phyloP scores from a whole-genome alignment of 2,797 vertebrate genomes.

The Buceros bicornis region DNA sequence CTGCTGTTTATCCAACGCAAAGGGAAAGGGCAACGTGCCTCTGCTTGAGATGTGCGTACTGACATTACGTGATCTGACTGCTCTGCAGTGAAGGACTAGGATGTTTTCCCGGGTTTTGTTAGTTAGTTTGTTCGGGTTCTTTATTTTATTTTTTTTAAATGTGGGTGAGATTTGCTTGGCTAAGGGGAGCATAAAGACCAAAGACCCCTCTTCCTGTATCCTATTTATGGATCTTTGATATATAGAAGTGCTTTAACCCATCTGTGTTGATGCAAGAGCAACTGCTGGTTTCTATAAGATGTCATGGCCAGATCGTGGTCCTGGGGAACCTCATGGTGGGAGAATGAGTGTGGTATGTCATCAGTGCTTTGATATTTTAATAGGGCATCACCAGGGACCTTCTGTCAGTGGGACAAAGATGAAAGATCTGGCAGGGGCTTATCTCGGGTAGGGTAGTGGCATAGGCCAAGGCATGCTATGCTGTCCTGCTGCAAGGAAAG shows the following conservation, averaged over 20 bases:
- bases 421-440: slow-evolving; percentile 1
- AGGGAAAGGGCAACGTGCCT: not conserved
- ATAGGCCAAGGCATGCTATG: not conserved
- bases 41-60: not conserved
- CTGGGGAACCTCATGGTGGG: not conserved
- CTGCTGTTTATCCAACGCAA: not conserved
- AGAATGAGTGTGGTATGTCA: not conserved
- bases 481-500: not conserved
- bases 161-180: not conserved
- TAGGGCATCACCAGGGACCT: not conserved
- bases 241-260: not conserved
- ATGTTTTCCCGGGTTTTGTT: not conserved
- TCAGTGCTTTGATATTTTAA: not conserved
- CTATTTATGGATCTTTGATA: not conserved
- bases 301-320: not conserved
- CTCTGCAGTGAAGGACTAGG: not conserved
- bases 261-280: not conserved
- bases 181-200: not conserved
- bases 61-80: not conserved
- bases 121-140: not conserved
- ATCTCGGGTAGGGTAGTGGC: not conserved
- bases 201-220: not conserved
- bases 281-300: not conserved
- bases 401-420: not conserved
- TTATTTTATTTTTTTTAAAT: not conserved